phyloP scores from a whole-genome alignment of 2,888 invertebrate species.

The Nudaria mundana region DNA sequence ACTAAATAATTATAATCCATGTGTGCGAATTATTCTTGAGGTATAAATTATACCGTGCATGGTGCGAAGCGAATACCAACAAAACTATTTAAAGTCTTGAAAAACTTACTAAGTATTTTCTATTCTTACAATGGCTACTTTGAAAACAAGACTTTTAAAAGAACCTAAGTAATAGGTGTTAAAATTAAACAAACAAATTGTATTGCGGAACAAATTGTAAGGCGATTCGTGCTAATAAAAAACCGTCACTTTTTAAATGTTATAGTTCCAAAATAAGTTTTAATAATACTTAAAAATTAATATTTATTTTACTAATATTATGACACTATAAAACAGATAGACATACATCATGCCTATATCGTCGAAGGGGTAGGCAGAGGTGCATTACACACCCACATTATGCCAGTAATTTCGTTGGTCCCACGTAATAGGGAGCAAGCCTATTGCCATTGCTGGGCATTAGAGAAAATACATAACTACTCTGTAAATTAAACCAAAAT shows the following conservation, averaged over 20 bases:
- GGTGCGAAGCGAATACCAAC: slow-evolving; percentile 2
- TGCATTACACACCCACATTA: no score
- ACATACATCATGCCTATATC: no score
- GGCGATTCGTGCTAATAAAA: not conserved
- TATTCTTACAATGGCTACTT: not conserved
- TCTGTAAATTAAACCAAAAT: no score
- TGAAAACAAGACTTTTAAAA: not conserved
- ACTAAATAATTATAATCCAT: slow-evolving; percentile 15
- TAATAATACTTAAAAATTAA: not conserved
- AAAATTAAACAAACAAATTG: not conserved
- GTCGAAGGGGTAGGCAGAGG: no score
- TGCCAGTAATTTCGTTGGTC: no score
- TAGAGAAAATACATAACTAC: no score
- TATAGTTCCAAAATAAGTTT: not conserved
- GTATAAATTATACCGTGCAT: slow-evolving; percentile 6
- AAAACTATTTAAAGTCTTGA: no score
- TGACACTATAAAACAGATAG: no score
- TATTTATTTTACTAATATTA: not conserved
- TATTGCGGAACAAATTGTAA: not conserved
- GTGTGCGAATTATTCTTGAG: slow-evolving; percentile 5
- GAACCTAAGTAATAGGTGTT: not conserved
- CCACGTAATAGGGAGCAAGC: no score
- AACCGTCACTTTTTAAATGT: not conserved
- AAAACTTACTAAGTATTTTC: not conserved
- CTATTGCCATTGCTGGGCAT: no score